Base-by-base conservation (phyloP, 2,888 invertebrate species). In the Zeuzera pyrina region DNA sequence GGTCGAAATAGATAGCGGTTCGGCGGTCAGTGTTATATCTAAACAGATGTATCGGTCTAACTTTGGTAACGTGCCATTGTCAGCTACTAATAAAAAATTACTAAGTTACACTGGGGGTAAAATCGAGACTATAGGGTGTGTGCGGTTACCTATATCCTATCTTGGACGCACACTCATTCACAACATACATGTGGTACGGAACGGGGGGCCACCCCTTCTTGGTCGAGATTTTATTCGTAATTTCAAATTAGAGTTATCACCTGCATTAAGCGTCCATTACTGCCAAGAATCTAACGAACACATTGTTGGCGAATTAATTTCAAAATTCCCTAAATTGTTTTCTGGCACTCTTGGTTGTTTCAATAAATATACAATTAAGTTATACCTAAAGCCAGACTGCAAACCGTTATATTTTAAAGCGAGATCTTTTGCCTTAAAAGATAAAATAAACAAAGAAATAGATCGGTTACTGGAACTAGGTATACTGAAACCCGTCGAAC, bases 1-100 rank as follows among this genome's bases (percentile, higher is more conserved):
- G 25, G 38, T 45, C 19, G 30, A 41, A 30, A 30, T 42, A 10
- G 44, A 42, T 27, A 42, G 44, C 24, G 42, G 42, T 2, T 45
- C 42, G 2, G 39, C 38, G 7, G 44, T 41, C 5, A 41, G 37
- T 11, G 24, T 42, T 14, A 40, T 44, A 23, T 38, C 40, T 1
- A 23, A 42, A 12, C 13, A 37, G 27, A 31, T 15, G 2, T 44
- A 40, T 11, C 7, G 21, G 0, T 10, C 12, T 2, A 11, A 34
- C 31, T 44, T 40, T 32, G 35, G 15, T 3, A 2, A 2, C 24
- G n/a, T 19, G 5, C 19, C 19, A 8, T 19, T 19, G 8, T 8
- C 19, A 19, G 5, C 8, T 8, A 19, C 19, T 8, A 19, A 19
- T 19, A 19, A 19, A 19, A 5, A 19, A 8, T 19, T 19, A 19